Evolutionary conservation across 2,797 vertebrate species (phyloP), one percentile per base, ranked within the genome.

Genomic region (Erpetoichthys calabaricus): DNA sequence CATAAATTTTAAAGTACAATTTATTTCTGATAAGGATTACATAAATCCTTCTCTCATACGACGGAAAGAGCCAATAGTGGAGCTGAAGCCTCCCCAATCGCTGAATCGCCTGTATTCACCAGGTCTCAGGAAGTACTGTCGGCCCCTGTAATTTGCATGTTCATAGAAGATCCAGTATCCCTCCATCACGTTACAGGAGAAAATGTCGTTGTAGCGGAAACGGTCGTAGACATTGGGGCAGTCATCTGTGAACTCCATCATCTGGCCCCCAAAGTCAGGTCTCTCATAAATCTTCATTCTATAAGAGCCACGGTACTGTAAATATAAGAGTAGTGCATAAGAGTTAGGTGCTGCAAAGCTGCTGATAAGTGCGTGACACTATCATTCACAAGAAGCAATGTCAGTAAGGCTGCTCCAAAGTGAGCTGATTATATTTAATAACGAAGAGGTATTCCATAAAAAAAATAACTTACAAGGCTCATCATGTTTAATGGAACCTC

Each of bases 121-220:
- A 0, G 81, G 79, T 47, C 78, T 68, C 71, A 86, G 65, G 79
- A 87, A 79, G 60, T 78, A 87, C 72, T 86, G 82, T 47, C 82
- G 78, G 42, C 86, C 82, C 63, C 75, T 82, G 74, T 81, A 88
- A 79, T 85, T 74, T 5, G 86, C 78, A 59, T 88, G 83, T 75
- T 85, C 86, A 3, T 85, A 85, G 76, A 86, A 83, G 73, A 75
- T 68, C 84, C 84, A 88, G 79, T 62, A 86, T 10, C 82, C 84
- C 62, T 84, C 82, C 72, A 73, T 71, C 61, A 86, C 62, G 58
- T 85, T 75, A 68, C 75, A 80, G 62, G 82, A 88, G 73, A 75
- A 82, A 70, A 87, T 78, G 60, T 86, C 78, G 59, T 63, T 73
- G 72, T 63, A 65, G 50, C 56, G 76, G 72, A 83, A 86, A 25